Base-by-base conservation (phyloP, 2,113 vertebrate genomes). In the Trogon melanurus region DNA sequence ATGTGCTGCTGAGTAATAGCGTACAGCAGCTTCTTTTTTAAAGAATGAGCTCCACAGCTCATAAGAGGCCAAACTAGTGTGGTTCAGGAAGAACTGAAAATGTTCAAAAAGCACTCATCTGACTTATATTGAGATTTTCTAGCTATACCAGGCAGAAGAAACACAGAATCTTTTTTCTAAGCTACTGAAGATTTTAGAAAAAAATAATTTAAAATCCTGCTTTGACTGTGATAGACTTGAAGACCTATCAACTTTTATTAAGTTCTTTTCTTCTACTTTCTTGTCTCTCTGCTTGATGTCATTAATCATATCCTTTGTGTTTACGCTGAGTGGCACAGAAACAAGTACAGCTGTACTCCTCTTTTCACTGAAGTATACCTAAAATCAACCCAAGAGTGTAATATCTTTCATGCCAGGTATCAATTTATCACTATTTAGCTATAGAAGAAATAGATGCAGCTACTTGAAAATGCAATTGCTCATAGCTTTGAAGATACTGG, bases 371-470 rank as follows among this genome's bases (percentile, higher is more conserved):
- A 86, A 57, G 14, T 57, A 66, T 22, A 44, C 48, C 45, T 36
- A 84, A 85, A 87, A 76, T 34, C 72, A 89, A 32, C 18, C 32
- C 34, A 73, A 85, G 41, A 93, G 20, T 29, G 34, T 66, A 75
- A 79, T 10, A 81, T 22, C 26, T 74, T 89, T 93, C 56, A 91
- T 74, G 60, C 19, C 30, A 51, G 25, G 23, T 65, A 79, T 66
- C 64, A 85, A 91, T 86, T 94, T 79, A 84, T 80, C 58, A 51
- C 70, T 60, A 45, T 75, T 72, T 86, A 91, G 79, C 47, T 61
- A 41, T 6, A 93, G 32, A 57, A 88, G 50, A 84, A 85, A 53
- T 32, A 93, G 53, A 50, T 0, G 1, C 9, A 86, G 69, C 11
- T 53, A 79, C 50, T 51, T 89, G 41, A 84, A 84, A 65, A 75